Evolutionary conservation across 2,888 invertebrate species (phyloP), one percentile per base, ranked within the genome.

Genomic region (Synergus gifuensis): DNA sequence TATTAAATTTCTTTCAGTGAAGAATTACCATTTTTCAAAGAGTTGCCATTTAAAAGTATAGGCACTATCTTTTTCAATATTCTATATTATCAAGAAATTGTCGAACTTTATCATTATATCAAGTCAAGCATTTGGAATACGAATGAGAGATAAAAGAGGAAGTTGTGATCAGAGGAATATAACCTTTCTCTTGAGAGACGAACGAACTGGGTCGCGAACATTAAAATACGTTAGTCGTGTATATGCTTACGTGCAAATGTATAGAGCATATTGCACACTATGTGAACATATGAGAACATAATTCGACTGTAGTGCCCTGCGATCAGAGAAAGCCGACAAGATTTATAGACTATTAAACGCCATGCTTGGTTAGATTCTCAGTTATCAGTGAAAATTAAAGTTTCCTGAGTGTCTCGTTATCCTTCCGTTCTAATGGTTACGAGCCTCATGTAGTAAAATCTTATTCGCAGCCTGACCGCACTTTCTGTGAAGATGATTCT

Each of bases 171-270:
- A 7, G 28, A 46, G 69, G 22, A 49, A 69, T 49, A 58, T 54
- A 66, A 63, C 80, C 82, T 85, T 84, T 84, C 83, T 83, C 84
- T 78, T 54, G 8, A 62, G 62, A 54, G 81, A 80, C n/a, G 64
- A 86, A 80, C n/a, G 64, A 86, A 86, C 83, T 86, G 83, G 84
- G 86, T 85, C 85, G 82, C 64, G 77, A 76, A 58, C 82, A 78
- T 83, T 85, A 84, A 85, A 36, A 83, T 78, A 80, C 82, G 78
- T 83, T 79, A 77, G 77, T 77, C 76, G 66, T 42, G 66, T 42
- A 73, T 77, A 79, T 67, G 79, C 58, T 49, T n/a, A 40, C 14
- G 67, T 44, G 46, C 69, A 69, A 28, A 69, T 69, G 69, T 28
- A 44, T 28, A 46, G 67, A 14, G 67, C 46, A 22, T 44, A 4